Conservation (phyloP, 1,140 invertebrate genomes). For the Agrilus planipennis region DNA sequence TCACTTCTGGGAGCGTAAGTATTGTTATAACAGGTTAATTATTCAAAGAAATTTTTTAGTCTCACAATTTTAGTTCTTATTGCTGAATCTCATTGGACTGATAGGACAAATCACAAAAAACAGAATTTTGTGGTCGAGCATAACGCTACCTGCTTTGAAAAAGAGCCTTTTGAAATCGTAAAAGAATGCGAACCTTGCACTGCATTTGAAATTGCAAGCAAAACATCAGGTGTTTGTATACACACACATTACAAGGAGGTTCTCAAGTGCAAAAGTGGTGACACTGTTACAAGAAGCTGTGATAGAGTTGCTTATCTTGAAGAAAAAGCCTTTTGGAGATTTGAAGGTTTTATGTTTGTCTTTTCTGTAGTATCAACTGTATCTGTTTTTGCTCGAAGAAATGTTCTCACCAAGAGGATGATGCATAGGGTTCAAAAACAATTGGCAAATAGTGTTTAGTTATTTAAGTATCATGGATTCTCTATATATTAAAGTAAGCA, state of each 20-base stretch:
- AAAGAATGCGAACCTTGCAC: conserved; percentile 70
- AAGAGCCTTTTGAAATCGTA: conserved; percentile 54
- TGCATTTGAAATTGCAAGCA: conserved; percentile 59
- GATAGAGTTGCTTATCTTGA: conserved; percentile 58
- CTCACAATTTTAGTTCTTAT: conserved; percentile 66
- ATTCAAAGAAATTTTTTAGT: conserved; percentile 34
- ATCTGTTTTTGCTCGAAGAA: conserved; percentile 26
- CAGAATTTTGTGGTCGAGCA: conserved; percentile 54
- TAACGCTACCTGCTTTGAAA: conserved; percentile 59
- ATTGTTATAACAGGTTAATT: conserved; percentile 6
- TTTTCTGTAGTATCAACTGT: conserved; percentile 47
- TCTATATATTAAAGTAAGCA: conserved; percentile 12
- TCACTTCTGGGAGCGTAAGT: conserved; percentile 48
- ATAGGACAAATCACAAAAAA: conserved; percentile 39
- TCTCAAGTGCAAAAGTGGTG: conserved; percentile 53
- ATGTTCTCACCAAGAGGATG: conserved; percentile 33
- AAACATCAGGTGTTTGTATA: conserved; percentile 55
- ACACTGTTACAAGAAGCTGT: conserved; percentile 56
- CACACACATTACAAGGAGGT: conserved; percentile 59
- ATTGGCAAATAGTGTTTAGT: conserved; percentile 35
- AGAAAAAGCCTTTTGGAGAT: conserved; percentile 71
- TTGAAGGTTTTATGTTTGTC: conserved; percentile 61
- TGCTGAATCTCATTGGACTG: conserved; percentile 62
- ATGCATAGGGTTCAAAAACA: conserved; percentile 38
- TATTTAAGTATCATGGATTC: conserved; percentile 7